These are phyloP conservation scores for Entomobrya multifasciata DNA, from an alignment of 2,888 invertebrate genomes.

Conservation along the genomic window DNA sequence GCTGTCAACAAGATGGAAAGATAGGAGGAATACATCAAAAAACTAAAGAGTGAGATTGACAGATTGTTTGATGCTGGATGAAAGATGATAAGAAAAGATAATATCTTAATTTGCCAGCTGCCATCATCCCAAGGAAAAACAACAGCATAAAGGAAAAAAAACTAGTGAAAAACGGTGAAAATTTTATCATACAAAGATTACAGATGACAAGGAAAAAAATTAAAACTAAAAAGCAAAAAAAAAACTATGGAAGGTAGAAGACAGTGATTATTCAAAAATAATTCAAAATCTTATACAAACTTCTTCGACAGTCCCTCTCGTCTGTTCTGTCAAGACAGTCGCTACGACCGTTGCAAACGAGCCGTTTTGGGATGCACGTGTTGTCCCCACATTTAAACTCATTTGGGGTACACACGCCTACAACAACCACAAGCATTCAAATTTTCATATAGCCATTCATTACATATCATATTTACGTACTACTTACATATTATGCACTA, in stretches of 20 bases:
- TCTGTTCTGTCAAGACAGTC: constrained; percentile 81
- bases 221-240: neutral
- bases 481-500: no score
- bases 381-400: constrained; percentile 80
- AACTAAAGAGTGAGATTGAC: constrained; percentile 4
- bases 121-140: neutral
- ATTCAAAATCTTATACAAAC: constrained; percentile 60
- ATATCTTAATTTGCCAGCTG: constrained; percentile 48
- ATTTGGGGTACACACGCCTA: constrained; percentile 73
- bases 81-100: neutral
- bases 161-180: no score
- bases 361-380: constrained; percentile 79
- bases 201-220: neutral
- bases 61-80: constrained; percentile 27
- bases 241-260: no score
- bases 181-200: no score
- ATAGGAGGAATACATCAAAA: neutral
- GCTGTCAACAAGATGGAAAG: neutral
- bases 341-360: constrained; percentile 80
- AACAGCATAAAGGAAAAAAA: neutral
- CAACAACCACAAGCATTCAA: no score
- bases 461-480: no score
- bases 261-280: no score
- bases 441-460: constrained; percentile 66
- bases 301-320: constrained; percentile 78